Evolutionary conservation across 2,888 invertebrate genomes (phyloP).

Genomic region (Ellobium chinense): DNA sequence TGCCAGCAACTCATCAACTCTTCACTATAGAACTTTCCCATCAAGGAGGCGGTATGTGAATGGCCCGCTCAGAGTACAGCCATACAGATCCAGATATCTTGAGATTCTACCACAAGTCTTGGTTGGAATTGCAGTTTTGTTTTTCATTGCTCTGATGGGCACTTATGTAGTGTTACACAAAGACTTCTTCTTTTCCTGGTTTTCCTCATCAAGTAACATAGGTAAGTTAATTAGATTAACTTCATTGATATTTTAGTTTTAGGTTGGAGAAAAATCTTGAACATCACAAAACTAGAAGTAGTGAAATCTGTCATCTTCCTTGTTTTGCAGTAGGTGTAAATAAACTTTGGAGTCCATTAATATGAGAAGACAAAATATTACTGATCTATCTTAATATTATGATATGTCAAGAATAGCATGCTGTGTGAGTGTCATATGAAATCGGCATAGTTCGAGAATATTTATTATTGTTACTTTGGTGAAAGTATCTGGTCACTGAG

Average conservation of each 20-base stretch:
- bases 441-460: too few relatives aligned
- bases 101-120: conserved; percentile 48
- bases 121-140: conserved; percentile 58
- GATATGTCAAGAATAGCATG: too few relatives aligned
- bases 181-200: conserved; percentile 52
- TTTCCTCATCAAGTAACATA: conserved; percentile 38
- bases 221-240: conserved; percentile 34
- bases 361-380: too few relatives aligned
- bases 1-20: background rate
- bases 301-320: too few relatives aligned
- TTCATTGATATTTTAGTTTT: too few relatives aligned
- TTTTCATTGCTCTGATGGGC: conserved; percentile 64
- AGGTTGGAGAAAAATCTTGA: background rate
- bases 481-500: too few relatives aligned
- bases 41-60: conserved; percentile 40
- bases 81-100: conserved; percentile 36
- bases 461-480: too few relatives aligned
- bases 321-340: too few relatives aligned
- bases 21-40: background rate
- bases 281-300: background rate
- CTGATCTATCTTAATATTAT: too few relatives aligned
- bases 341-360: too few relatives aligned
- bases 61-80: conserved; percentile 41
- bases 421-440: too few relatives aligned
- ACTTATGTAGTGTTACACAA: conserved; percentile 60